Conservation (phyloP, 2,113 vertebrate species). For the Hyperopisus bebe region DNA sequence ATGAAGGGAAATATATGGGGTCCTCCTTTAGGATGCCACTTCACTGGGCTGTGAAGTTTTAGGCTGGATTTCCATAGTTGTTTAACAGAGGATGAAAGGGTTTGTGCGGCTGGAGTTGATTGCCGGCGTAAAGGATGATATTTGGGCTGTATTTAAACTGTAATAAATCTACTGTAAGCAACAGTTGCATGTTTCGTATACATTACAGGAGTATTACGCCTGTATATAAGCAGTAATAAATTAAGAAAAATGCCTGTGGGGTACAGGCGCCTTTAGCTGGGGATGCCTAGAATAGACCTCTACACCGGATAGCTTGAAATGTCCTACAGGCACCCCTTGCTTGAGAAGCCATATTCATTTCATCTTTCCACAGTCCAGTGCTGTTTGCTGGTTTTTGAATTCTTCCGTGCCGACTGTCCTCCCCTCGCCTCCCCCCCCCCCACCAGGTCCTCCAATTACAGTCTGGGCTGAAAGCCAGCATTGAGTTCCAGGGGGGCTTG, state of each 20-base stretch:
- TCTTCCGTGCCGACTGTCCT: neutral
- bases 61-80: neutral
- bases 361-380: neutral
- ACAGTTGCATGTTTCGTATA: neutral
- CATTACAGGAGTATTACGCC: neutral
- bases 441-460: slow-evolving; percentile 79
- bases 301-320: neutral
- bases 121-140: neutral
- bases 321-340: neutral
- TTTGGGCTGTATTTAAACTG: neutral
- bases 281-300: neutral
- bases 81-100: neutral
- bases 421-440: neutral
- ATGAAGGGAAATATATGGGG: neutral
- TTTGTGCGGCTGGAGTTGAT: neutral
- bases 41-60: neutral
- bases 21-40: neutral
- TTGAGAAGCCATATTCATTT: slow-evolving; percentile 4
- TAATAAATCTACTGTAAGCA: neutral
- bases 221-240: slow-evolving; percentile 7
- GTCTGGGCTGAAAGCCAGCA: slow-evolving; percentile 73
- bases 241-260: slow-evolving; percentile 1
- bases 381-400: slow-evolving; percentile 1
- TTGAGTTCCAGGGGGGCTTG: slow-evolving; percentile 78
- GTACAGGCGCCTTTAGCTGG: neutral